These are phyloP conservation scores for Phenganax marumi DNA, from an alignment of 92 coral and sea anemone species.

Conservation along the genomic window DNA sequence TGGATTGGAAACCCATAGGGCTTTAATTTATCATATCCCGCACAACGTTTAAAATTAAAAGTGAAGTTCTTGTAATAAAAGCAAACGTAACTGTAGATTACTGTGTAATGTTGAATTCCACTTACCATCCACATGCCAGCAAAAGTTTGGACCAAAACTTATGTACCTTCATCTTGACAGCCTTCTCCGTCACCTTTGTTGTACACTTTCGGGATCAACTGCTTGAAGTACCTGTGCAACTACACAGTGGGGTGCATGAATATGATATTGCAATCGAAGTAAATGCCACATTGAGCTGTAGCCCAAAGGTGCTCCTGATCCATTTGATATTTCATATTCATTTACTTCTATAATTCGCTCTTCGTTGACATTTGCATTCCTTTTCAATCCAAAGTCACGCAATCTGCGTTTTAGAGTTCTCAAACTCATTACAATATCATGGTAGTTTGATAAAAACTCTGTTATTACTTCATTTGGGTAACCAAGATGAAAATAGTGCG, in stretches of 20 bases:
- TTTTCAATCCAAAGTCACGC: conserved; percentile 44
- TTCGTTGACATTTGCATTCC: conserved; percentile 36
- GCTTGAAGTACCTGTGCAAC: conserved; percentile 46
- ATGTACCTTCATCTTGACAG: conserved; percentile 36
- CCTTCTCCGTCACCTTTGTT: conserved; percentile 49
- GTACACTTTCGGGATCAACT: conserved; percentile 58
- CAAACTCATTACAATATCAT: conserved; percentile 45
- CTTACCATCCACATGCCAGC: conserved; percentile 68
- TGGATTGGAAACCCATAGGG: conserved; percentile 11
- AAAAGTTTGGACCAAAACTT: conserved; percentile 63
- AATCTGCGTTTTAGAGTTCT: conserved; percentile 57
- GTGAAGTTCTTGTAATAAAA: neutral
- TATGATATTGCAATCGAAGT: conserved; percentile 48
- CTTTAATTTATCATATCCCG: conserved; percentile 12
- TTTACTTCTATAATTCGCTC: conserved; percentile 35
- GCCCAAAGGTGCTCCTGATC: conserved; percentile 52
- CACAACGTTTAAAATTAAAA: neutral
- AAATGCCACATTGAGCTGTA: conserved; percentile 61
- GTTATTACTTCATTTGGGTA: conserved; percentile 53
- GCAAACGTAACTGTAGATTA: neutral
- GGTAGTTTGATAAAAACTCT: conserved; percentile 45
- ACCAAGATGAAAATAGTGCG: conserved; percentile 50
- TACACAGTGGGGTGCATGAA: conserved; percentile 45
- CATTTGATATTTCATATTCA: conserved; percentile 22
- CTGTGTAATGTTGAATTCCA: neutral